phyloP scores from a whole-genome alignment of 1,140 invertebrate species.

The Musca vetustissima region DNA sequence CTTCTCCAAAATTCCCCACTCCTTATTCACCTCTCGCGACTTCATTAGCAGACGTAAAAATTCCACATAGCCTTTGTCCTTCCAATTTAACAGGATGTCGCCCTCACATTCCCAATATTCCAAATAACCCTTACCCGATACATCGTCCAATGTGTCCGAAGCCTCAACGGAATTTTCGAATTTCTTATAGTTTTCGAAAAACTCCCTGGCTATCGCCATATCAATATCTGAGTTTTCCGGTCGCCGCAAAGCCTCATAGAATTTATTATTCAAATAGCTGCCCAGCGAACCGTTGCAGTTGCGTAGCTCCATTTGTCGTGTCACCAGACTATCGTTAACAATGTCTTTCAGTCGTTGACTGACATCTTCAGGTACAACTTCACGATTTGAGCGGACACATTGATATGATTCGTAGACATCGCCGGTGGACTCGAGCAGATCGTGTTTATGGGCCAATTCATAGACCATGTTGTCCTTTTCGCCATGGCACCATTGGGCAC shows the following conservation, averaged over 20 bases:
- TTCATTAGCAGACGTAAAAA: slow-evolving; percentile 64
- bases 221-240: slow-evolving; percentile 49
- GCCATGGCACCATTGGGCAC: slow-evolving; percentile 80
- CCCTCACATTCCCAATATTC: slow-evolving; percentile 66
- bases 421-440: slow-evolving; percentile 57
- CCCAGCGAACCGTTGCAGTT: slow-evolving; percentile 55
- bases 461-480: slow-evolving; percentile 73
- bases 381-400: slow-evolving; percentile 54
- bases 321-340: slow-evolving; percentile 47
- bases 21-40: slow-evolving; percentile 53
- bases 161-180: slow-evolving; percentile 63
- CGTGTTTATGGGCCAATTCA: slow-evolving; percentile 63
- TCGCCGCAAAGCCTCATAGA: slow-evolving; percentile 44
- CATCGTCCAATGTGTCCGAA: slow-evolving; percentile 63
- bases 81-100: slow-evolving; percentile 66
- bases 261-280: slow-evolving; percentile 56
- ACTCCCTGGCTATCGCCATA: slow-evolving; percentile 52
- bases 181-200: slow-evolving; percentile 61
- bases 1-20: slow-evolving; percentile 43
- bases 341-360: slow-evolving; percentile 46
- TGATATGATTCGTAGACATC: slow-evolving; percentile 47
- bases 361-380: slow-evolving; percentile 47
- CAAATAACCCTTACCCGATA: slow-evolving; percentile 60
- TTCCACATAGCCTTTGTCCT: slow-evolving; percentile 62
- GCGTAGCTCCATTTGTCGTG: slow-evolving; percentile 43